A percentile compares a stretch with the other conserved stretches of the same genome.
phyloP scores from a whole-genome alignment of 2,888 invertebrate species.

The Reticulitermes lucifugus region DNA sequence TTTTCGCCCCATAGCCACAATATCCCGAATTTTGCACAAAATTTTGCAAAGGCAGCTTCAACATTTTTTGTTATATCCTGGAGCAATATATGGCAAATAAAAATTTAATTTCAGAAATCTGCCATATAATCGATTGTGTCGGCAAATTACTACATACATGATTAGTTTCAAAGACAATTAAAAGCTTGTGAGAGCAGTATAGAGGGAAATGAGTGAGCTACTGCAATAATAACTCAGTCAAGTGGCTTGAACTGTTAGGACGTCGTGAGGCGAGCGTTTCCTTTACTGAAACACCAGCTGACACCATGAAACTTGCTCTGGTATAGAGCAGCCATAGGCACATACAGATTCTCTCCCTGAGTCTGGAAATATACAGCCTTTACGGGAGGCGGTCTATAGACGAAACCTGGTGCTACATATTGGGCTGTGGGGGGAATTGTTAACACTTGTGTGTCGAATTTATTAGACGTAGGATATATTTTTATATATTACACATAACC shows the following conservation, averaged over 20 bases:
- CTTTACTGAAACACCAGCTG: constrained; percentile 16
- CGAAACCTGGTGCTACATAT: constrained; percentile 46
- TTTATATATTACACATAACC: constrained; percentile 47
- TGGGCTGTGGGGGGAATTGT: constrained; percentile 49
- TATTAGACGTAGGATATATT: constrained; percentile 48
- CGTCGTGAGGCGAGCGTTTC: background rate
- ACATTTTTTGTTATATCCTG: too few relatives aligned
- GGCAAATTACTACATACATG: too few relatives aligned
- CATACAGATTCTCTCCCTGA: background rate
- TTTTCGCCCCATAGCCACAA: too few relatives aligned
- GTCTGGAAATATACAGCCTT: constrained; percentile 35
- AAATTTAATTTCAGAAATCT: too few relatives aligned
- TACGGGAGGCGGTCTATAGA: constrained; percentile 35
- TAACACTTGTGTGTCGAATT: constrained; percentile 53
- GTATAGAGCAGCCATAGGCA: background rate
- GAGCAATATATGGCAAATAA: too few relatives aligned
- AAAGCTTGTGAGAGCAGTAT: too few relatives aligned
- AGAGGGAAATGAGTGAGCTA: too few relatives aligned
- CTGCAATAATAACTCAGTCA: background rate
- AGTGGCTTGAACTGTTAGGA: background rate
- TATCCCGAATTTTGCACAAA: too few relatives aligned
- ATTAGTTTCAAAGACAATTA: too few relatives aligned
- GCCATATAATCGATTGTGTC: too few relatives aligned
- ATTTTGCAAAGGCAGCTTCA: too few relatives aligned
- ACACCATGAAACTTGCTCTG: background rate